These are phyloP conservation scores for Pipistrellus kuhlii DNA, from an alignment of 2,797 vertebrate genomes.

Conservation along the genomic window DNA sequence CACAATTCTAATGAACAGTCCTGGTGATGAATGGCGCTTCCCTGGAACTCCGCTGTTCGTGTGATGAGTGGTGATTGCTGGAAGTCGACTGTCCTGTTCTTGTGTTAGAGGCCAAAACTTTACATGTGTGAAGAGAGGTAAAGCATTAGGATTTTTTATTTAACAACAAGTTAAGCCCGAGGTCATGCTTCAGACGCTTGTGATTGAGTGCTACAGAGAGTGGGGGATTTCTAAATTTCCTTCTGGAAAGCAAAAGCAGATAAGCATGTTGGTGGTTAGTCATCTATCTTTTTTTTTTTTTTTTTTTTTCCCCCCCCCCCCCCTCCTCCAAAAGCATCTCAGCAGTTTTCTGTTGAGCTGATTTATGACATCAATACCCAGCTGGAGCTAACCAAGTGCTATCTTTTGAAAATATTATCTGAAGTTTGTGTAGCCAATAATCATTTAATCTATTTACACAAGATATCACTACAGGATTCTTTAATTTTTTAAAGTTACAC, in stretches of 20 bases:
- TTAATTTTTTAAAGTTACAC: background rate
- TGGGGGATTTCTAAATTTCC: conserved; percentile 37
- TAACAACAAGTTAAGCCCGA: conserved; percentile 69
- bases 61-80: background rate
- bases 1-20: conserved; percentile 62
- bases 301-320: rapidly evolving
- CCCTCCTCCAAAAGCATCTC: conserved; percentile 60
- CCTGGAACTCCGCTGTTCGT: conserved; percentile 48
- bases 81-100: conserved; percentile 3
- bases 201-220: conserved; percentile 31
- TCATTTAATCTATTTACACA: conserved; percentile 61
- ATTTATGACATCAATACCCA: conserved; percentile 60
- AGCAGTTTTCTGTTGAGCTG: conserved; percentile 73
- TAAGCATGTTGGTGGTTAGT: conserved; percentile 1
- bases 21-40: conserved; percentile 19
- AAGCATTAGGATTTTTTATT: background rate
- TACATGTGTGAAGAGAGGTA: conserved; percentile 59
- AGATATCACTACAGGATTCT: conserved; percentile 46
- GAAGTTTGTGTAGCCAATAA: conserved; percentile 71
- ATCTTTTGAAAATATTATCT: conserved; percentile 68
- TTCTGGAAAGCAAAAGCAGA: conserved; percentile 67
- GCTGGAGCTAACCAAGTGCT: conserved; percentile 71
- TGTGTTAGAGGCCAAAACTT: conserved; percentile 27
- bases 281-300: background rate
- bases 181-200: conserved; percentile 11